A percentile compares a stretch with the other conserved stretches of the same genome.
Evolutionary conservation across 2,888 invertebrate species (phyloP).

Genomic region (Torymus auratus): DNA sequence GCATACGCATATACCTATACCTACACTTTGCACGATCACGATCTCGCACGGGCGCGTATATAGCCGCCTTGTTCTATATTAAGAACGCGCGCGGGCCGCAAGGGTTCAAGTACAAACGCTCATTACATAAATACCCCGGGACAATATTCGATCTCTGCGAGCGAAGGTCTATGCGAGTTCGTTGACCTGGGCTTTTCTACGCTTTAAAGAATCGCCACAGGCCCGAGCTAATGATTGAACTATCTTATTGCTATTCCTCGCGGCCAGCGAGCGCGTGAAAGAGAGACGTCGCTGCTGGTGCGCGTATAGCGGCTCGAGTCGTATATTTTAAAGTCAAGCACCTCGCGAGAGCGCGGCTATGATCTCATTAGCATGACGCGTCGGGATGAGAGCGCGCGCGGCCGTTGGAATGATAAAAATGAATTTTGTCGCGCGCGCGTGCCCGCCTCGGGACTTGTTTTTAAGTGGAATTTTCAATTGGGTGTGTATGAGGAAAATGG

Average conservation of each 20-base stretch:
- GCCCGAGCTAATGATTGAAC: conserved; percentile 18
- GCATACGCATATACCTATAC: too few species aligned
- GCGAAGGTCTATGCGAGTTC: conserved; percentile 15
- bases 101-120: conserved; percentile 48
- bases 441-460: too few species aligned
- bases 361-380: conserved; percentile 31
- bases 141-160: conserved; percentile 32
- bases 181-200: background rate
- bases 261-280: background rate
- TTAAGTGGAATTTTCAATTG: too few species aligned
- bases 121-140: conserved; percentile 42
- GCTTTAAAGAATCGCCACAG: conserved; percentile 6
- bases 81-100: conserved; percentile 18
- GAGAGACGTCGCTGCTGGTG: too few species aligned
- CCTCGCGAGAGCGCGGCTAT: background rate
- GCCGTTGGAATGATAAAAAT: conserved; percentile 11
- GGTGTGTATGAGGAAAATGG: too few species aligned
- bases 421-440: background rate
- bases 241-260: conserved; percentile 9
- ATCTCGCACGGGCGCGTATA: background rate
- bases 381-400: background rate
- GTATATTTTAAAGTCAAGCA: conserved; percentile 22
- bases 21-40: background rate
- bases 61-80: conserved; percentile 33
- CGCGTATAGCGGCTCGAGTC: background rate